These are phyloP conservation scores for Notocelia uddmanniana DNA, from an alignment of 2,888 invertebrate species.

Conservation along the genomic window DNA sequence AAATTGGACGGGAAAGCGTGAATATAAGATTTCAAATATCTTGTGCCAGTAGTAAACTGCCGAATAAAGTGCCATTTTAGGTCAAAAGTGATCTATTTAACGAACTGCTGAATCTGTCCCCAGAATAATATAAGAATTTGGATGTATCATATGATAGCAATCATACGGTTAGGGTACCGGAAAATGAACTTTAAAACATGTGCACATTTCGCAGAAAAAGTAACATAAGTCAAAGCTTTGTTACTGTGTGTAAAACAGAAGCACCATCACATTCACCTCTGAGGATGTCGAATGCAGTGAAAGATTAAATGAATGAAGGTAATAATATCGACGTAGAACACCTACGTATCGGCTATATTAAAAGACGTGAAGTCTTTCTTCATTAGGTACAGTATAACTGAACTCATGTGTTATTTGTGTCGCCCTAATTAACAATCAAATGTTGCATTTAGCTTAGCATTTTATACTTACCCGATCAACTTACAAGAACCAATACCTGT, in stretches of 20 bases:
- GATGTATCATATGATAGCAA: too few species aligned
- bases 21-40: not conserved
- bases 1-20: not conserved
- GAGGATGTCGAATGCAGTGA: not conserved
- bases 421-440: not conserved
- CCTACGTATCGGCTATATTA: not conserved
- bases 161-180: too few species aligned
- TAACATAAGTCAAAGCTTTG: not conserved
- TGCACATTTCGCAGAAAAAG: not conserved
- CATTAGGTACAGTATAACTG: too few species aligned
- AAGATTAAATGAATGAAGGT: too few species aligned
- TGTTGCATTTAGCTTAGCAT: not conserved
- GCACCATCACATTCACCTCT: not conserved
- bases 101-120: not conserved
- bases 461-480: not conserved
- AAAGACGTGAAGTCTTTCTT: not conserved
- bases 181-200: too few species aligned
- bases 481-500: too few species aligned
- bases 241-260: too few species aligned
- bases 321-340: too few species aligned
- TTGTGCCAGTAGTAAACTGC: not conserved
- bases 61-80: too few species aligned
- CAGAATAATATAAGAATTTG: not conserved
- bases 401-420: not conserved
- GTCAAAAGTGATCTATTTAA: too few species aligned